Percentiles rank a stretch among this genome's conserved stretches.
Evolutionary conservation across 2,888 invertebrate genomes (phyloP).

Genomic region (Tetragonisca angustula): DNA sequence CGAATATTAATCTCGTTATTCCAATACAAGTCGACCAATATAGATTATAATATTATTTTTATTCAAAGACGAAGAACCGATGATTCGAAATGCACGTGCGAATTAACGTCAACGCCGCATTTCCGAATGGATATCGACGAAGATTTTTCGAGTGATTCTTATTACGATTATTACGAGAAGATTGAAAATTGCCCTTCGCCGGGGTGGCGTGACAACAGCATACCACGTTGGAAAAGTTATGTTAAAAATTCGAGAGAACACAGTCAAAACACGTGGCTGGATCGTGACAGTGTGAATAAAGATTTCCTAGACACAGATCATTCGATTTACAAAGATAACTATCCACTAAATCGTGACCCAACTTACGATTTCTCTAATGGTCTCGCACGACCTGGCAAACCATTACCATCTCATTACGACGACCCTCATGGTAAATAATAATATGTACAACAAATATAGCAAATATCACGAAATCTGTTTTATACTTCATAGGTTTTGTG

Average conservation of each 20-base stretch:
- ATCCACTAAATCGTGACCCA: not conserved
- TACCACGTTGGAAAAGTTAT: not conserved
- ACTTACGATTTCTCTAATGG: not conserved
- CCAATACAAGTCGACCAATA: too few relatives aligned
- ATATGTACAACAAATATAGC: not conserved
- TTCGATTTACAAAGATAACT: not conserved
- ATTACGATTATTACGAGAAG: constrained; percentile 92
- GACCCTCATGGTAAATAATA: constrained; percentile 1
- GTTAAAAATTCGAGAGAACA: not conserved
- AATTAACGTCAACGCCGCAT: constrained; percentile 90
- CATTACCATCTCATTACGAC: constrained; percentile 16
- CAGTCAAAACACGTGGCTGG: not conserved
- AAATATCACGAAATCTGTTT: not conserved
- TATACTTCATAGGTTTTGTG: constrained; percentile 15
- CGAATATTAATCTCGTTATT: too few relatives aligned
- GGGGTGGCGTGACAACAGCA: not conserved
- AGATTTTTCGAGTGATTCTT: constrained; percentile 88
- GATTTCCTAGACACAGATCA: not conserved
- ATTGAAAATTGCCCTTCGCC: constrained; percentile 87
- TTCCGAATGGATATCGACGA: constrained; percentile 88
- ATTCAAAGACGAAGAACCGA: constrained; percentile 49
- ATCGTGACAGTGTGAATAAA: not conserved
- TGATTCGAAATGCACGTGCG: constrained; percentile 88
- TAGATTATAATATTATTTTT: not conserved
- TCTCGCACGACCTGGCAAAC: constrained; percentile 3